Conservation (phyloP, 2,888 invertebrate species). For the Cerastis leucographa region DNA sequence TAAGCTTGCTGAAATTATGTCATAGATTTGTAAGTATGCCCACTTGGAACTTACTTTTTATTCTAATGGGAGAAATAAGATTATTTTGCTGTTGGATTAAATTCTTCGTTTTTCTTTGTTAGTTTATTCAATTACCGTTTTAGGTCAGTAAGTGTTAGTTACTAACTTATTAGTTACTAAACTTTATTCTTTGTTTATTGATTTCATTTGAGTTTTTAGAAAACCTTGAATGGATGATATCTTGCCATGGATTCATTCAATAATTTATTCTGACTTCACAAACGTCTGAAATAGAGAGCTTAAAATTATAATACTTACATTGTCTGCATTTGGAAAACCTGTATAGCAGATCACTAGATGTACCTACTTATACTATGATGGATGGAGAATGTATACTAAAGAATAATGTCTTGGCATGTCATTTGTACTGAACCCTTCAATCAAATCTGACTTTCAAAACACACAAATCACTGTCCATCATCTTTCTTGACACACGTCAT, state of each 20-base stretch:
- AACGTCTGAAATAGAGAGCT: too few species aligned
- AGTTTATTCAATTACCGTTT: not conserved
- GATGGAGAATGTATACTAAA: not conserved
- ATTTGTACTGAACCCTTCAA: not conserved
- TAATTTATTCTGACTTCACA: too few species aligned
- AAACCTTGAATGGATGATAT: not conserved
- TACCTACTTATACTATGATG: too few species aligned
- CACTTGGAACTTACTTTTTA: constrained; percentile 22
- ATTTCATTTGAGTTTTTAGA: not conserved
- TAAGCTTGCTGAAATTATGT: constrained; percentile 36
- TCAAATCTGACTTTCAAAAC: not conserved
- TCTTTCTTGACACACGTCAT: not conserved
- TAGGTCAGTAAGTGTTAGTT: not conserved
- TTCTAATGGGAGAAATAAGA: constrained; percentile 30
- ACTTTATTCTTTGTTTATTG: not conserved
- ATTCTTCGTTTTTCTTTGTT: too few species aligned
- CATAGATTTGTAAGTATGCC: constrained; percentile 37
- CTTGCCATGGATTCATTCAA: not conserved
- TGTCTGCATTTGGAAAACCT: too few species aligned
- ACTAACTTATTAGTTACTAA: not conserved
- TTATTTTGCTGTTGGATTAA: not conserved
- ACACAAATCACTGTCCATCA: not conserved
- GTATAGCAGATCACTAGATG: too few species aligned
- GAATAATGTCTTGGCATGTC: not conserved
- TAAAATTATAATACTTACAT: too few species aligned